phyloP scores from a whole-genome alignment of 2,113 vertebrate genomes.

The Poeciliopsis retropinna region DNA sequence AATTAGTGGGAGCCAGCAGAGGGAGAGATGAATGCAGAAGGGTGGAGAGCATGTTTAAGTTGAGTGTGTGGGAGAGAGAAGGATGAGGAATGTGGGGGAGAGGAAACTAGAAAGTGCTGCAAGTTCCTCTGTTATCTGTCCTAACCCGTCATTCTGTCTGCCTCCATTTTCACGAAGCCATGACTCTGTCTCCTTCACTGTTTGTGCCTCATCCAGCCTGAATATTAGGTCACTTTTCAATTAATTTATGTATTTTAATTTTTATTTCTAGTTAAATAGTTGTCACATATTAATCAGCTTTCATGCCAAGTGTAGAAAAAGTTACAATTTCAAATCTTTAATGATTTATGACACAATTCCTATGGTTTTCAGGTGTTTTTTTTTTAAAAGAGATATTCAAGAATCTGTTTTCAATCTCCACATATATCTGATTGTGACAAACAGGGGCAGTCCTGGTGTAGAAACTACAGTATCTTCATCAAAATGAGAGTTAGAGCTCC shows the following conservation, averaged over 20 bases:
- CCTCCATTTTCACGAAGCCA: slow-evolving; percentile 1
- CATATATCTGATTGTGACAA: too few species aligned
- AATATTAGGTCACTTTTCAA: slow-evolving; percentile 1
- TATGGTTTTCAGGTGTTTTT: too few species aligned
- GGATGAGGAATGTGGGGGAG: slow-evolving; percentile 89
- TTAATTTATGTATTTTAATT: not conserved
- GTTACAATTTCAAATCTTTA: too few species aligned
- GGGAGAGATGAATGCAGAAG: slow-evolving; percentile 32
- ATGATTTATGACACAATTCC: too few species aligned
- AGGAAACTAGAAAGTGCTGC: slow-evolving; percentile 76
- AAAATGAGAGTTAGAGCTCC: too few species aligned
- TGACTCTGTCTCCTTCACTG: slow-evolving; percentile 46
- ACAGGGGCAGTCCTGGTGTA: too few species aligned
- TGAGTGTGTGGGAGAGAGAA: slow-evolving; percentile 23
- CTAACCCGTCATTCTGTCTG: not conserved
- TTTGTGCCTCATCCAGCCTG: slow-evolving; percentile 57
- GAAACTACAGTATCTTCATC: too few species aligned
- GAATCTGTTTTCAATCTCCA: too few species aligned
- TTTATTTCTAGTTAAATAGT: not conserved
- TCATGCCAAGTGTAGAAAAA: too few species aligned
- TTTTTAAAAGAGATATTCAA: too few species aligned
- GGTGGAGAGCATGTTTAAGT: slow-evolving; percentile 20
- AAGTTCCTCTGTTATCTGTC: slow-evolving; percentile 64
- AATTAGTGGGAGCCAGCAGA: slow-evolving; percentile 11
- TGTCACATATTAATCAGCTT: too few species aligned